Base-by-base conservation (phyloP, 2,797 vertebrate genomes). In the Enteromius treurensis region DNA sequence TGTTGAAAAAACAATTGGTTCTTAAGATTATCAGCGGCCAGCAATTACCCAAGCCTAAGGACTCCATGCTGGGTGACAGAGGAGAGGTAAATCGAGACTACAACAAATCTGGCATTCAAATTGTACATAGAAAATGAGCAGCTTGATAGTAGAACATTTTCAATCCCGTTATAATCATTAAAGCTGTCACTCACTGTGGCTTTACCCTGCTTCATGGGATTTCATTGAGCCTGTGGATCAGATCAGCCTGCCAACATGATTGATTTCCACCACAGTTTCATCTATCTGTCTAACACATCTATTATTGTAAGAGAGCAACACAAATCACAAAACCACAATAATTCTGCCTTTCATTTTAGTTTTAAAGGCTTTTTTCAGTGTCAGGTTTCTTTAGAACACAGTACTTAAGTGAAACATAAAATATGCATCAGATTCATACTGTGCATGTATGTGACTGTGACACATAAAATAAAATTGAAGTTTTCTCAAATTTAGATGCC, bases 11-110 rank as follows among this genome's bases (percentile, higher is more conserved):
- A 82, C 97, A 99, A 88, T 92, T 99, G 85, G 94, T 97, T 58
- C 89, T 99, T 11, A 95, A 97, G 90, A 95, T 99, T 87, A 99
- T 99, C 90, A 99, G 98, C 1, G 98, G 98, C 11, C 98, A 99
- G n/a, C 98, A 99, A 88, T 95, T 99, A 62, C 98, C 98, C 4
- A 99, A 99, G 92, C 98, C 98, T 0, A 96, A 96, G 85, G 98
- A 97, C 91, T 99, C 98, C 0, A 96, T 99, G 97, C 84, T 99
- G 82, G 98, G 98, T 49, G 98, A 99, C 92, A 92, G 98, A 75
- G 98, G 98, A 93, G 98, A 99, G 97, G 98, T 99, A 91, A 81
- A 23, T 32, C n/a, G 26, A 23, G 14, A 3, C 10, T 26, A 75
- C 11, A 37, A 15, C 29, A n/a, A 15, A 37, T 37, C 5, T 34